Conservation (phyloP, 2,888 invertebrate genomes). For the Gasteruption jaculator region DNA sequence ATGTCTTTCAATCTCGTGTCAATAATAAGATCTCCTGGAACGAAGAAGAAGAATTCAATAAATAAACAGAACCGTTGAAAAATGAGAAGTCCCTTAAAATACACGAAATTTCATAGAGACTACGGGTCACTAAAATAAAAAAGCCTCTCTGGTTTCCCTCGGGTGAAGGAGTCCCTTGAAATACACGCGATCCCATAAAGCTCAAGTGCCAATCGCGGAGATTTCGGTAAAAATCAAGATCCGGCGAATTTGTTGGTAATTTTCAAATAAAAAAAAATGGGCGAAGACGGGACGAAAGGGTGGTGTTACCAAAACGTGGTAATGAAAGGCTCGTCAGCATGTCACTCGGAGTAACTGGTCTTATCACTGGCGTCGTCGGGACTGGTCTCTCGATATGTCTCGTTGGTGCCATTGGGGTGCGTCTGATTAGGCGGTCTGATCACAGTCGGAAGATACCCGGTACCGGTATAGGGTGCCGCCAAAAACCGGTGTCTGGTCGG, state of each 20-base stretch:
- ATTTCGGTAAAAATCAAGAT: not conserved
- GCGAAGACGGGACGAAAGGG: not conserved
- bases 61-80: too few relatives aligned
- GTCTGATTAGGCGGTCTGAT: slow-evolving; percentile 55
- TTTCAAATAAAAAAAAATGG: not conserved
- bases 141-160: too few relatives aligned
- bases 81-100: too few relatives aligned
- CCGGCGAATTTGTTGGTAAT: too few relatives aligned
- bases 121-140: too few relatives aligned
- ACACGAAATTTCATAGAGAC: too few relatives aligned
- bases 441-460: slow-evolving; percentile 77
- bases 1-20: too few relatives aligned
- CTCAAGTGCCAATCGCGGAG: too few relatives aligned
- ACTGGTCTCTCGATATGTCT: slow-evolving; percentile 44
- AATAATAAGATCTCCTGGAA: too few relatives aligned
- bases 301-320: not conserved
- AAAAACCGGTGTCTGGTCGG: slow-evolving; percentile 69
- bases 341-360: slow-evolving; percentile 50
- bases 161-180: too few relatives aligned
- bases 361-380: slow-evolving; percentile 48
- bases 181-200: too few relatives aligned
- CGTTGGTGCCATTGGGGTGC: slow-evolving; percentile 41
- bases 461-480: slow-evolving; percentile 78
- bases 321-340: slow-evolving; percentile 24
- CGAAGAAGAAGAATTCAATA: too few relatives aligned